Evolutionary conservation across 2,113 vertebrate genomes (phyloP).

Genomic region (Tyrannus savana): DNA sequence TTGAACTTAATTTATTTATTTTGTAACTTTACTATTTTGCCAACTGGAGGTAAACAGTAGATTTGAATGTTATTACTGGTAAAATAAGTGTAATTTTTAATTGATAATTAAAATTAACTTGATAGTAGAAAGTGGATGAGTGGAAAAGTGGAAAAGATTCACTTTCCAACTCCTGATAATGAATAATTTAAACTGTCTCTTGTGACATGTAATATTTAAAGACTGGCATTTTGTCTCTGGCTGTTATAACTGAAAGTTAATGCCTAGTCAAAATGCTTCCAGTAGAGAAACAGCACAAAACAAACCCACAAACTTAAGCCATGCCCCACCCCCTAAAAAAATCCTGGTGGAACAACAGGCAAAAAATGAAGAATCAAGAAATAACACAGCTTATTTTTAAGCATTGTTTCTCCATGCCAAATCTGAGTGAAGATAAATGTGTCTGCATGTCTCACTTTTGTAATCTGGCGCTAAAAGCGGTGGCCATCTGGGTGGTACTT

Average conservation of each 20-base stretch:
- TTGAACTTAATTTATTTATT: neutral
- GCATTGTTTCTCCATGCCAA: constrained; percentile 50
- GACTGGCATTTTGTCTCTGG: constrained; percentile 39
- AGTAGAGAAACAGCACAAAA: neutral
- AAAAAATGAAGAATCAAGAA: neutral
- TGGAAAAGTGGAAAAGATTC: neutral
- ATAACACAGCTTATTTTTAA: constrained; percentile 54
- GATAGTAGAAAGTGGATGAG: neutral
- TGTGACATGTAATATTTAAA: constrained; percentile 16
- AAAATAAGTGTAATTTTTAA: neutral
- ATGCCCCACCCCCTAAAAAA: neutral
- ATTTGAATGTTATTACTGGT: neutral
- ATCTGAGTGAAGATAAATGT: constrained; percentile 56
- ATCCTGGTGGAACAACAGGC: neutral
- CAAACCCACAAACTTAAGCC: neutral
- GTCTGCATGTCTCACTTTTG: constrained; percentile 65
- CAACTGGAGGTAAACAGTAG: neutral
- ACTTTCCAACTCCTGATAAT: neutral
- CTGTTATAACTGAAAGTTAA: neutral
- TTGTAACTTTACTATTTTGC: neutral
- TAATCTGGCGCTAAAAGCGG: constrained; percentile 59
- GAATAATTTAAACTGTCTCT: constrained; percentile 30
- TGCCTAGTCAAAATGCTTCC: neutral
- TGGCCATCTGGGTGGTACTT: constrained; percentile 61
- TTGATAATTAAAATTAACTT: neutral